Base-by-base conservation (phyloP, 2,888 invertebrate species). In the Therioaphis trifolii region DNA sequence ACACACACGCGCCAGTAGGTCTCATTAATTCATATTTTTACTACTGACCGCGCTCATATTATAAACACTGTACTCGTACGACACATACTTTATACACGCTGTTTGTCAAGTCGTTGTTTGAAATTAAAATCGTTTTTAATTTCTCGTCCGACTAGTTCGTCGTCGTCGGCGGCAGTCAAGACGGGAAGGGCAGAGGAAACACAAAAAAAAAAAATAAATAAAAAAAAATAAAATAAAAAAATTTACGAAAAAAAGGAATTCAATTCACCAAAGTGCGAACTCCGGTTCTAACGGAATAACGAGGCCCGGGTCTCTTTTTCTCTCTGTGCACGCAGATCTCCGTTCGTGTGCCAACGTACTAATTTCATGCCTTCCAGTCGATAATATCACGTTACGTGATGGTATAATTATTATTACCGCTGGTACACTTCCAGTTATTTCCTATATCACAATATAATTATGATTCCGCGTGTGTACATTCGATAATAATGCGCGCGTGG, bases 51-150 rank as follows among this genome's bases (percentile, higher is more conserved):
- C n/a, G 2, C 46, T 29, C 76, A 46, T 61, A 21, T n/a, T n/a
- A n/a, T n/a, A n/a, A n/a, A n/a, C n/a, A n/a, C n/a, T n/a, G n/a
- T n/a, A n/a, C n/a, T n/a, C n/a, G n/a, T n/a, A n/a, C n/a, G n/a
- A n/a, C n/a, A n/a, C n/a, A n/a, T n/a, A n/a, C n/a, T n/a, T n/a
- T n/a, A n/a, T n/a, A n/a, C n/a, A n/a, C n/a, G n/a, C n/a, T n/a
- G n/a, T 76, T 46, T 61, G 76, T 61, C 63, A n/a, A n/a, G n/a
- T 27, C 58, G 40, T 15, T 29, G 49, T 35, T 66, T 77, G n/a
- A 49, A 77, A 77, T 66, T 66, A 66, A 77, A 66, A 77, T 49
- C 43, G 58, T 61, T 43, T 61, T 55, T 43, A 66, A 77, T 66
- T 77, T 77, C 66, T 35, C 49, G 66, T 49, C 77, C 43, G 49